Evolutionary conservation across 1,140 invertebrate genomes (phyloP).

Genomic region (Leguminivora glycinivorella): DNA sequence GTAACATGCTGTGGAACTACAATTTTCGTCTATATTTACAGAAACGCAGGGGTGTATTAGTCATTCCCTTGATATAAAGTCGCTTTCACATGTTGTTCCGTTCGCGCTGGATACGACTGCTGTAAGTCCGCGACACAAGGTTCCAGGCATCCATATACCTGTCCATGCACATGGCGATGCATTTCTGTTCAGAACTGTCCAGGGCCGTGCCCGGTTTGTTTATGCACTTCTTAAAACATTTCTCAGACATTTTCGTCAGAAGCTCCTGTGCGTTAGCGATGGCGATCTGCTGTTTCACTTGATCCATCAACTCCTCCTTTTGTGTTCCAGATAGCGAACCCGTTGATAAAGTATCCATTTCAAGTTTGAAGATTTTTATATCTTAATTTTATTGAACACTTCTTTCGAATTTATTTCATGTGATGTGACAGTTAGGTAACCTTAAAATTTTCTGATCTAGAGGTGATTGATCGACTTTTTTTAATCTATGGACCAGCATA

Average conservation of each 20-base stretch:
- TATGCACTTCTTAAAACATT: conserved; percentile 98
- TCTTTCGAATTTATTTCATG: conserved; percentile 7
- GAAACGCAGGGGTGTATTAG: conserved; percentile 48
- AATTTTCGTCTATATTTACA: conserved; percentile 68
- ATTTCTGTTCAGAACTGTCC: conserved; percentile 97
- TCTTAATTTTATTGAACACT: not conserved
- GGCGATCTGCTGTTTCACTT: conserved; percentile 97
- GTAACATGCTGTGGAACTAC: conserved; percentile 62
- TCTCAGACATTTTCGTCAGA: conserved; percentile 97
- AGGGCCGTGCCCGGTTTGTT: conserved; percentile 93
- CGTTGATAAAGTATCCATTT: conserved; percentile 68
- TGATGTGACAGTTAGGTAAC: conserved; percentile 32
- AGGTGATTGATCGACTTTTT: conserved; percentile 14
- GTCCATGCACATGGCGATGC: conserved; percentile 98
- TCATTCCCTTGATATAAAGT: conserved; percentile 31
- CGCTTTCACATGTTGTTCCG: conserved; percentile 77
- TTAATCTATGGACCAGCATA: too few species aligned
- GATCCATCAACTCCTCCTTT: conserved; percentile 95
- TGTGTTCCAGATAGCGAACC: conserved; percentile 82
- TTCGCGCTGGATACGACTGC: conserved; percentile 88
- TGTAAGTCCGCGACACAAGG: conserved; percentile 92
- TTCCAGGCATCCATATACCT: conserved; percentile 98
- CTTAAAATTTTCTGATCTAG: conserved; percentile 29
- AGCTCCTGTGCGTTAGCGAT: conserved; percentile 97
- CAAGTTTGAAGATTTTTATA: conserved; percentile 33